Evolutionary conservation across 2,797 vertebrate genomes (phyloP).

Genomic region (Peromyscus melanophrys): DNA sequence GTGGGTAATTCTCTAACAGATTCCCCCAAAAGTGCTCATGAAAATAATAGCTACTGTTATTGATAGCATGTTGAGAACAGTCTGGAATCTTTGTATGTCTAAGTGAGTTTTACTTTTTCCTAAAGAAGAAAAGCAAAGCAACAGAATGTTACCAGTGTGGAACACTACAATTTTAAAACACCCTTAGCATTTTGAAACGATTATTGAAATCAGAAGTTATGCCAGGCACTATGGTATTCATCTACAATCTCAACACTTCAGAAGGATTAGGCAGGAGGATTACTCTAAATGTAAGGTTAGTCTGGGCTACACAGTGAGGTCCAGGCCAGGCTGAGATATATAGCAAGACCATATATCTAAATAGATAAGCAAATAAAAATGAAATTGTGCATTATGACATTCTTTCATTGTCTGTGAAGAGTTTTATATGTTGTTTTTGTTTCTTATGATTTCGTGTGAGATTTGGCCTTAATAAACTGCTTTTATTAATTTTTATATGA

Average conservation of each 20-base stretch:
- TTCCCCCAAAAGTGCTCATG: neutral
- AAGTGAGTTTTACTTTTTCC: neutral
- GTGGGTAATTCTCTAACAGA: neutral
- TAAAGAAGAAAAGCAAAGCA: neutral
- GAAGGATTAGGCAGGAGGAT: neutral
- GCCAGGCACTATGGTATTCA: neutral
- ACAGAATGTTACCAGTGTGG: neutral
- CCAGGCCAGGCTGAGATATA: neutral
- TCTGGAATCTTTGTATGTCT: neutral
- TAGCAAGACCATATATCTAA: neutral
- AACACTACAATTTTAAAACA: neutral
- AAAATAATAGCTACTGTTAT: neutral
- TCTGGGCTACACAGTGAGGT: neutral
- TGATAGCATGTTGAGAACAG: neutral
- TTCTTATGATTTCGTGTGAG: neutral
- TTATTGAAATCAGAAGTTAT: neutral
- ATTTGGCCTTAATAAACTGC: conserved; percentile 12
- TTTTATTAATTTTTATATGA: neutral
- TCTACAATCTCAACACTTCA: neutral
- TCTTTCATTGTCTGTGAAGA: neutral
- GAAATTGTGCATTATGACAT: neutral
- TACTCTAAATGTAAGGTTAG: neutral
- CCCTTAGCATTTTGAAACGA: neutral
- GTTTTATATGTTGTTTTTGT: neutral
- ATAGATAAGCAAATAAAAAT: neutral